Conservation (phyloP, 1,140 invertebrate genomes). For the Drosophila parvula region DNA sequence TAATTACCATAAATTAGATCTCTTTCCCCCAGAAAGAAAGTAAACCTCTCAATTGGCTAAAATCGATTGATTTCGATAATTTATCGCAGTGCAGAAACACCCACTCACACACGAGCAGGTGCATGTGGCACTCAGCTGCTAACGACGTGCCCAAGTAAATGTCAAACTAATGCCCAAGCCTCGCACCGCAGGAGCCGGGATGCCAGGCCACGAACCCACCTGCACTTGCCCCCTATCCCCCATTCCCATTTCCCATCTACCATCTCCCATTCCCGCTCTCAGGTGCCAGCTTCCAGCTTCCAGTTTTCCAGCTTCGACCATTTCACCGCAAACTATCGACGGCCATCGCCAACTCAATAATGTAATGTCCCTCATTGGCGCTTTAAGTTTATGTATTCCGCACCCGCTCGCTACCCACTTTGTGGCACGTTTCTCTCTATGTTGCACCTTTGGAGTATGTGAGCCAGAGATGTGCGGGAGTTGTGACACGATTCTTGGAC, state of each 20-base stretch:
- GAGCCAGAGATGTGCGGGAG: neutral
- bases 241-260: neutral
- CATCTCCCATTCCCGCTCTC: neutral
- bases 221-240: conserved; percentile 15
- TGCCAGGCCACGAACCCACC: conserved; percentile 38
- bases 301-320: conserved; percentile 3
- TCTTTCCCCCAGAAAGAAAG: no score
- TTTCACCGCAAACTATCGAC: conserved; percentile 55
- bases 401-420: conserved; percentile 10
- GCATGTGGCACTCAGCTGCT: conserved; percentile 61
- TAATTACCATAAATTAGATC: no score
- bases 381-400: conserved; percentile 68
- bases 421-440: neutral
- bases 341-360: conserved; percentile 73
- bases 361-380: conserved; percentile 75
- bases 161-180: conserved; percentile 76
- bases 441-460: neutral
- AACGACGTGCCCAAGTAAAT: conserved; percentile 81
- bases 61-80: neutral
- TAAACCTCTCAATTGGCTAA: no score
- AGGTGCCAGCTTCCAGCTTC: neutral
- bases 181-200: conserved; percentile 67
- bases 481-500: neutral
- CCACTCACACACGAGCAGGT: conserved; percentile 14
- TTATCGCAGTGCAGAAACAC: neutral